phyloP scores from a whole-genome alignment of 2,888 invertebrate species.

The Stegana nigrithorax region DNA sequence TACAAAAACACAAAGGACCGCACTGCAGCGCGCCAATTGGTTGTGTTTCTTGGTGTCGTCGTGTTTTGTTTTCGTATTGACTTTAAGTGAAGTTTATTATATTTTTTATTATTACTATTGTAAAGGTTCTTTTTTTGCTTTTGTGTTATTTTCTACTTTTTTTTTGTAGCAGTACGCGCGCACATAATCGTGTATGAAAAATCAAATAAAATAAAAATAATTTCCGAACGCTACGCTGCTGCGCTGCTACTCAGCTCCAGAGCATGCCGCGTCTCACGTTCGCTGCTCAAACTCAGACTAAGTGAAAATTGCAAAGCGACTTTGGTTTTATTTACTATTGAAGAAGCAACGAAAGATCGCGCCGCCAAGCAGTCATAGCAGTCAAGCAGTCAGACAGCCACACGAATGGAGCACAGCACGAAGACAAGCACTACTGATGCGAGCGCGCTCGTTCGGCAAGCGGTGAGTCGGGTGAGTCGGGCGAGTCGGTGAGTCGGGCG shows the following conservation, averaged over 20 bases:
- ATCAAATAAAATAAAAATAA: background rate
- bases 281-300: slow-evolving; percentile 64
- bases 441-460: too few species aligned
- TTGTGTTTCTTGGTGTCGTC: too few species aligned
- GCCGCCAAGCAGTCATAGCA: slow-evolving; percentile 7
- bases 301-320: slow-evolving; percentile 62
- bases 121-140: background rate
- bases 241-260: background rate
- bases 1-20: too few species aligned
- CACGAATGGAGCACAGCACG: background rate
- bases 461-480: too few species aligned
- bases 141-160: too few species aligned
- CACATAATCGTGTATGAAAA: background rate
- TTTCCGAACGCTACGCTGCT: background rate
- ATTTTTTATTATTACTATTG: background rate
- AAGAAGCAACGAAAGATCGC: slow-evolving; percentile 29
- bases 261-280: slow-evolving; percentile 30
- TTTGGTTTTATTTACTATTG: slow-evolving; percentile 60
- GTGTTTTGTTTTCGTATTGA: too few species aligned
- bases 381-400: background rate
- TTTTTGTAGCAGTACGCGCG: too few species aligned
- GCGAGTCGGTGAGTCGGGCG: too few species aligned
- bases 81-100: too few species aligned
- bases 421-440: too few species aligned
- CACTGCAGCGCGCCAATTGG: too few species aligned